phyloP scores from a whole-genome alignment of 2,113 vertebrate species.

The Microcebus ravelobensis region DNA sequence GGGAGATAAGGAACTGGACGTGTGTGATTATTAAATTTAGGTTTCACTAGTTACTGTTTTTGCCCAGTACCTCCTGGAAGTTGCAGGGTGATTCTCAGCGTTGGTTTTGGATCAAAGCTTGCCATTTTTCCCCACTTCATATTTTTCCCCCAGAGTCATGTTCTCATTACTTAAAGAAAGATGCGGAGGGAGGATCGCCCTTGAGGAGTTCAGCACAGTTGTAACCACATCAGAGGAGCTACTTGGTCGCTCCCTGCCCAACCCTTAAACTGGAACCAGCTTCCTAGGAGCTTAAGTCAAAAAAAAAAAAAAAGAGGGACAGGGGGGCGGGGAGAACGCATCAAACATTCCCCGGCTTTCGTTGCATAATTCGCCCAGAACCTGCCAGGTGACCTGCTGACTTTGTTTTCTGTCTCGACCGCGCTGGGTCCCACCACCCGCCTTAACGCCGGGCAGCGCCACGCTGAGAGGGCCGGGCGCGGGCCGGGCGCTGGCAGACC shows the following conservation, averaged over 20 bases:
- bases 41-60: background rate
- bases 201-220: constrained; percentile 39
- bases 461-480: background rate
- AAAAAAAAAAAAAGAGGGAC: too few species aligned
- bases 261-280: constrained; percentile 54
- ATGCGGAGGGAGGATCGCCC: background rate
- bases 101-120: background rate
- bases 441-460: constrained; percentile 15
- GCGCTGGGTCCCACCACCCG: background rate
- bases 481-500: constrained; percentile 28
- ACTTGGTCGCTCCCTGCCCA: background rate
- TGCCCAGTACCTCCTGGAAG: background rate
- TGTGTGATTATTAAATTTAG: background rate
- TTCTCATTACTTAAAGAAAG: constrained; percentile 40
- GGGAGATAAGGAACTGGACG: background rate
- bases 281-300: background rate
- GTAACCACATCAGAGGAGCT: constrained; percentile 57
- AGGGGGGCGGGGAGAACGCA: background rate
- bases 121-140: background rate
- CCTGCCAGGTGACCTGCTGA: constrained; percentile 79
- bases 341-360: constrained; percentile 26
- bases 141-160: background rate
- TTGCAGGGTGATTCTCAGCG: background rate
- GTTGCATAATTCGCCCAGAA: constrained; percentile 67
- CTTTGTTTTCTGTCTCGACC: constrained; percentile 71